Evolutionary conservation across 2,797 vertebrate genomes (phyloP).

Genomic region (Babyrousa celebensis): DNA sequence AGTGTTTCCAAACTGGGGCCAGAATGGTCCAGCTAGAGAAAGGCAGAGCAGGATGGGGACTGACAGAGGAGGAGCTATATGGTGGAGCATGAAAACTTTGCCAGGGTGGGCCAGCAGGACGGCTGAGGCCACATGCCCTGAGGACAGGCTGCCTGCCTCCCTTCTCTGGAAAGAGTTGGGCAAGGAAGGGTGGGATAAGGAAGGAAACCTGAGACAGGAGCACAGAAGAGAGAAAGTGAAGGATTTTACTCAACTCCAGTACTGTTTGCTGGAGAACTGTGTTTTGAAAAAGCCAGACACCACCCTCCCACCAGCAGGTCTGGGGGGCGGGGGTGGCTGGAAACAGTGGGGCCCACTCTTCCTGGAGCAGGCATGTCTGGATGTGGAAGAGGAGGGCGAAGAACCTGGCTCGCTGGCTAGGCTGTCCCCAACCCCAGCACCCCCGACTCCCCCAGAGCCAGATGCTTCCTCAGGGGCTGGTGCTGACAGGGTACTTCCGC

Average conservation of each 20-base stretch:
- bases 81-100: too few species aligned
- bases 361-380: background rate
- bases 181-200: background rate
- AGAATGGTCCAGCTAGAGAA: background rate
- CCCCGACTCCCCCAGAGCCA: background rate
- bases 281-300: conserved; percentile 24
- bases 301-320: background rate
- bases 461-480: background rate
- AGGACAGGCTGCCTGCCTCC: background rate
- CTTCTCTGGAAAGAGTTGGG: background rate
- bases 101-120: accelerated
- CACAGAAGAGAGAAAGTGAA: background rate
- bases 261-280: background rate
- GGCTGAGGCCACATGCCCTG: background rate
- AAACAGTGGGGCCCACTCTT: too few species aligned
- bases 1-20: background rate
- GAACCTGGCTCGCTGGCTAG: background rate
- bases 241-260: background rate
- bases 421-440: background rate
- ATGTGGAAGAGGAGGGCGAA: accelerated
- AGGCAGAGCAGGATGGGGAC: background rate
- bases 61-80: accelerated
- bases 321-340: background rate
- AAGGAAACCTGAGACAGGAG: background rate
- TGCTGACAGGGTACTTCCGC: background rate